Conservation (phyloP, 92 coral and sea anemone genomes). For the Isaurus tuberculatus region DNA sequence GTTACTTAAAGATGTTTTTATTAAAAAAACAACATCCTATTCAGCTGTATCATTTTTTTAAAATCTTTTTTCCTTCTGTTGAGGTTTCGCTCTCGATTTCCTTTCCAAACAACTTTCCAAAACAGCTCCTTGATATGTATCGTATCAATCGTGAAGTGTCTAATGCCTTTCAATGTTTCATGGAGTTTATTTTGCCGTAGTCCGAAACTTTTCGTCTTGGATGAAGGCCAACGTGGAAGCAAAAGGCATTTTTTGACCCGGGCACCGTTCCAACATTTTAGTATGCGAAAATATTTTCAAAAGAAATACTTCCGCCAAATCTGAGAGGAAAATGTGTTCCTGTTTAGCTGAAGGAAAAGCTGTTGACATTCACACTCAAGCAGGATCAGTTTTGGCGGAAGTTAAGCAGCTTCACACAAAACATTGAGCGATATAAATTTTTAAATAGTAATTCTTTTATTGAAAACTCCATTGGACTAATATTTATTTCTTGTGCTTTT, state of each 20-base stretch:
- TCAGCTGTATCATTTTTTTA: not conserved
- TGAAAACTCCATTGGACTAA: too few species aligned
- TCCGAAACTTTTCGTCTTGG: not conserved
- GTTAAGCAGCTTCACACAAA: not conserved
- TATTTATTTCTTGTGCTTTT: not conserved
- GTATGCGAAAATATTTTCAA: constrained; percentile 1
- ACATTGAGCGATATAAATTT: too few species aligned
- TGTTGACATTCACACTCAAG: not conserved
- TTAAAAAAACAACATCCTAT: not conserved
- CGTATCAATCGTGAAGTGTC: too few species aligned
- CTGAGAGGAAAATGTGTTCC: constrained; percentile 27
- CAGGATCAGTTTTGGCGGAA: not conserved
- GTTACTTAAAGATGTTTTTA: not conserved
- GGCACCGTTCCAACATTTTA: constrained; percentile 11
- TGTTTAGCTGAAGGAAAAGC: constrained; percentile 14
- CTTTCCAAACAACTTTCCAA: too few species aligned
- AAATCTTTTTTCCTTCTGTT: not conserved
- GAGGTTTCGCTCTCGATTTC: too few species aligned
- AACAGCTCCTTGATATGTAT: too few species aligned
- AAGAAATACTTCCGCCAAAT: constrained; percentile 30
- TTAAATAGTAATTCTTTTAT: too few species aligned
- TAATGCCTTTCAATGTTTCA: not conserved
- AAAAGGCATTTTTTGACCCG: constrained; percentile 10
- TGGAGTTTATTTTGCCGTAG: not conserved
- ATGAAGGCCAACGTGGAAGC: not conserved